Conservation (phyloP, 2,888 invertebrate species). For the Atethmia centrago region DNA sequence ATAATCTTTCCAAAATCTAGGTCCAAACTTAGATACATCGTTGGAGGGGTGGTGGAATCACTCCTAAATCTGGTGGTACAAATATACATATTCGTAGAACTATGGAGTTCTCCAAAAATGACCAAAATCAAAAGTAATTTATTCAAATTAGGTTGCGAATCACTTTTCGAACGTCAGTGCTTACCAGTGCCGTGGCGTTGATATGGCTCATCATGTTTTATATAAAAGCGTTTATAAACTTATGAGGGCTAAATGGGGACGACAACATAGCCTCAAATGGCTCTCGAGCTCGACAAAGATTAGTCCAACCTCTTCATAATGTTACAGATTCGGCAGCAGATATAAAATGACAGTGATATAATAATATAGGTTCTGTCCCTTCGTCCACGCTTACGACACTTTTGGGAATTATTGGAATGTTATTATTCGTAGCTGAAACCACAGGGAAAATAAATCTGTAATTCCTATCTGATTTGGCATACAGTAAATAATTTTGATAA, state of each 20-base stretch:
- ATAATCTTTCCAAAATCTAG: too few species aligned
- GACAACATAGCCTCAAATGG: background rate
- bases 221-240: background rate
- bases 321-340: background rate
- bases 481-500: slow-evolving; percentile 34
- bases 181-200: too few species aligned
- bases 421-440: slow-evolving; percentile 27
- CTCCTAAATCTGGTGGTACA: too few species aligned
- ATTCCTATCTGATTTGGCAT: slow-evolving; percentile 50
- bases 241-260: background rate
- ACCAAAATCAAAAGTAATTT: too few species aligned
- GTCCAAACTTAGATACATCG: too few species aligned
- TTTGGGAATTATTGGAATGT: slow-evolving; percentile 25
- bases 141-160: too few species aligned
- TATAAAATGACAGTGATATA: background rate
- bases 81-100: too few species aligned
- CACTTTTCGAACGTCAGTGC: too few species aligned
- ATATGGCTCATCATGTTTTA: too few species aligned
- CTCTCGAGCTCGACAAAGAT: background rate
- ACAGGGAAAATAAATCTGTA: slow-evolving; percentile 52
- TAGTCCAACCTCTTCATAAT: background rate
- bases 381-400: slow-evolving; percentile 19
- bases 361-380: slow-evolving; percentile 15
- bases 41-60: too few species aligned
- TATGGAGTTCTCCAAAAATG: too few species aligned